Evolutionary conservation across 2,888 invertebrate genomes (phyloP).

Genomic region (Drosophila nigricruria): DNA sequence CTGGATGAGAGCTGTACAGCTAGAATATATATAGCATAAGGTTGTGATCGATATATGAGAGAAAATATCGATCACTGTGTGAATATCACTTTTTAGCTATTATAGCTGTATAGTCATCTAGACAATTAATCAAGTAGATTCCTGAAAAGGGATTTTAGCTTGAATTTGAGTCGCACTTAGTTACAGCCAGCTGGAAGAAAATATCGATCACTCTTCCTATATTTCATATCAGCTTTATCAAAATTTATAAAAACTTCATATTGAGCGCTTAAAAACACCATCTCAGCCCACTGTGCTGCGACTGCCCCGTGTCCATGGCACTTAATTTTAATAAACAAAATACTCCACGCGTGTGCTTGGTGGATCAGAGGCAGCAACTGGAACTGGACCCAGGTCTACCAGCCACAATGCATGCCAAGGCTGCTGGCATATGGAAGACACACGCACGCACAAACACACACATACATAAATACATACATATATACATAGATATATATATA

Average conservation of each 20-base stretch:
- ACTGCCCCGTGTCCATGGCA: slow-evolving; percentile 51
- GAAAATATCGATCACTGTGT: no score
- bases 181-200: no score
- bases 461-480: neutral
- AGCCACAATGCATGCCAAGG: slow-evolving; percentile 32
- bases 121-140: no score
- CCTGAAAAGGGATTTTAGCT: no score
- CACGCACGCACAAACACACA: slow-evolving; percentile 2
- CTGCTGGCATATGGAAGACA: slow-evolving; percentile 19
- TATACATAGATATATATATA: neutral
- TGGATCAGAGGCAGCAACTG: slow-evolving; percentile 23
- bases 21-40: no score
- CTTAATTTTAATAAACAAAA: slow-evolving; percentile 79
- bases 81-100: no score
- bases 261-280: neutral
- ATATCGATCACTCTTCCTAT: no score
- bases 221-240: neutral
- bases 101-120: no score
- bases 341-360: slow-evolving; percentile 60
- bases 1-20: no score
- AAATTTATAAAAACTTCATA: neutral
- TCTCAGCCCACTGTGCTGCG: slow-evolving; percentile 25
- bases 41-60: no score
- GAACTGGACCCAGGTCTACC: slow-evolving; percentile 3
- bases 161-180: no score